Evolutionary conservation across 2,888 invertebrate genomes (phyloP), one percentile per base, ranked within the genome.

Genomic region (Galerucella calmariensis): DNA sequence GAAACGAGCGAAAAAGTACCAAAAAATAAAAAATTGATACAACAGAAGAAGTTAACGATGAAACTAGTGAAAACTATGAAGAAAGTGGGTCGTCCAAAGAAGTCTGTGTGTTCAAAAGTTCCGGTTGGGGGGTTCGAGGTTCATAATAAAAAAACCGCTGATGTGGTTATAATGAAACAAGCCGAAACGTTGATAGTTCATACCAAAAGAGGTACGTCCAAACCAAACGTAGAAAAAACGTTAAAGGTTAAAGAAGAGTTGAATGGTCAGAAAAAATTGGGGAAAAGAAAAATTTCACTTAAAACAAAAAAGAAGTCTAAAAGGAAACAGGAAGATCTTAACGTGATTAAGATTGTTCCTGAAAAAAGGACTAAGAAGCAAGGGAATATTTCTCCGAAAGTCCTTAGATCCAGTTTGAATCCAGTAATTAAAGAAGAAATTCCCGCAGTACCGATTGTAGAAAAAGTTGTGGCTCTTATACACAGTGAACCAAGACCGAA

Each of bases 401-500:
- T 56, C 11, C 59, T 77, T 11, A 58, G 71, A 61, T 72, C 74
- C 0, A 71, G 63, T n/a, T 12, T 63, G n/a, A 24, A 58, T 53
- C 69, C 63, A 5, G 12, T 67, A 51, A n/a, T 62, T 41, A 16
- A 63, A 4, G 44, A 71, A 51, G 46, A 70, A 44, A 66, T 68
- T 70, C 0, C 41, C 1, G 24, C 41, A 11, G 58, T 58, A 59
- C 44, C 72, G 6, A 63, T 68, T 20, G 63, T 73, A 9, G 77
- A 77, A 63, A 69, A 77, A 69, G 72, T 75, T 3, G 65, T 77
- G 2, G 72, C 72, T 44, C 63, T 75, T 1, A 74, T 75, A 67
- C 74, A 77, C 16, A 73, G 69, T 12, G 75, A 75, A 74, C 75
- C 75, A 2, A 77, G 70, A 67, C 53, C 51, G 1, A 77, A 75